Conservation (phyloP, 1,140 invertebrate genomes). For the Papilio glaucus region DNA sequence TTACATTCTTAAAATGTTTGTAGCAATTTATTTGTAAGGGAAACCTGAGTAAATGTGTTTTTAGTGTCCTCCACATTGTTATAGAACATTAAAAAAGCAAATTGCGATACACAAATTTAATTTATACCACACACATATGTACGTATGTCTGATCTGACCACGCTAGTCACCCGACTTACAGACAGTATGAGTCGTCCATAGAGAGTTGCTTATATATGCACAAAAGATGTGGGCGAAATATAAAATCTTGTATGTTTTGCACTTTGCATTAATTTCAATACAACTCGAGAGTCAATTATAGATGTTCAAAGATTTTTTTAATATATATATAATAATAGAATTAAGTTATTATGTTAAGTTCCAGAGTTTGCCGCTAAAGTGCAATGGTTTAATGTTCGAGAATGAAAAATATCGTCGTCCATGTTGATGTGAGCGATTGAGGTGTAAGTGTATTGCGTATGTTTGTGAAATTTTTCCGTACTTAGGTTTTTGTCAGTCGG, state of each 20-base stretch:
- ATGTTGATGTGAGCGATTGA: conserved; percentile 50
- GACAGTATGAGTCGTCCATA: neutral
- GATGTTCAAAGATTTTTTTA: conserved; percentile 65
- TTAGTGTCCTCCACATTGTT: conserved; percentile 21
- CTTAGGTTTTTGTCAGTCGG: conserved; percentile 33
- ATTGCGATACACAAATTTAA: conserved; percentile 8
- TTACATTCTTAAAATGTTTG: conserved; percentile 64
- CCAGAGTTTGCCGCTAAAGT: conserved; percentile 62
- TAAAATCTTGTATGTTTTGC: neutral
- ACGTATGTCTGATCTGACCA: neutral
- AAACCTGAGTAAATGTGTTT: conserved; percentile 33
- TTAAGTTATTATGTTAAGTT: conserved; percentile 51
- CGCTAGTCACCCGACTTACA: neutral
- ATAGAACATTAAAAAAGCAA: conserved; percentile 3
- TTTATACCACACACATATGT: neutral
- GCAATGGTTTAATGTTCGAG: conserved; percentile 61
- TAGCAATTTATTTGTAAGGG: conserved; percentile 42
- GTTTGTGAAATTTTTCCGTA: neutral
- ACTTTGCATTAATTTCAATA: conserved; percentile 38
- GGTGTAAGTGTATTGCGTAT: conserved; percentile 20
- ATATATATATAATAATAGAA: conserved; percentile 53
- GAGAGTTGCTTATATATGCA: neutral
- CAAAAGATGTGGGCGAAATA: neutral
- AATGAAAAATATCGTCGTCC: conserved; percentile 56
- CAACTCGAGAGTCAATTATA: conserved; percentile 71